phyloP scores from a whole-genome alignment of 2,888 invertebrate species.

The Calliopum simillimum region DNA sequence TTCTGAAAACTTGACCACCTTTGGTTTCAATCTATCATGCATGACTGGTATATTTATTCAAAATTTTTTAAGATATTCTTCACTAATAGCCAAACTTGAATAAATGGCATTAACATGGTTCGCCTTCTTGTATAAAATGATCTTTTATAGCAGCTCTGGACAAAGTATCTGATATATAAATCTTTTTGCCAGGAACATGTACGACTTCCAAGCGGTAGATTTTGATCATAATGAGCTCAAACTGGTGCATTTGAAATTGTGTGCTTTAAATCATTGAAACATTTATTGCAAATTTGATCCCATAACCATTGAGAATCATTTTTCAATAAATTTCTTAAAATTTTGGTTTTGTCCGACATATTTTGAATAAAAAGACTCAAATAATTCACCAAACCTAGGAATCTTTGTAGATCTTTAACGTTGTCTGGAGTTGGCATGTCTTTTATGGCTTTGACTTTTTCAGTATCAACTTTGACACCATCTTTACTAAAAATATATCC shows the following conservation, averaged over 20 bases:
- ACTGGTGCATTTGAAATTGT: neutral
- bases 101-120: neutral
- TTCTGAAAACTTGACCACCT: no score
- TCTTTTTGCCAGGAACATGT: no score
- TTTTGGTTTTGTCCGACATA: slow-evolving; percentile 17
- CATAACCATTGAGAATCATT: neutral
- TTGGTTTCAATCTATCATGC: no score
- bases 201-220: slow-evolving; percentile 25
- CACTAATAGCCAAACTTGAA: neutral
- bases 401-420: neutral
- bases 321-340: slow-evolving; percentile 28
- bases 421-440: neutral
- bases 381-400: slow-evolving; percentile 20
- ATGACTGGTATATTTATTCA: no score
- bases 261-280: neutral
- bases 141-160: no score
- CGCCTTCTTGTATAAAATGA: no score
- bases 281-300: slow-evolving; percentile 8
- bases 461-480: neutral
- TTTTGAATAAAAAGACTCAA: slow-evolving; percentile 1
- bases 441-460: slow-evolving; percentile 3
- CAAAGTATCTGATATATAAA: no score
- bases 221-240: slow-evolving; percentile 29
- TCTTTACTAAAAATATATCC: slow-evolving; percentile 12
- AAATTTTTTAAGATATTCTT: neutral